These are phyloP conservation scores for Drosophila bipectinata DNA, from an alignment of 1,140 invertebrate species.

Conservation along the genomic window DNA sequence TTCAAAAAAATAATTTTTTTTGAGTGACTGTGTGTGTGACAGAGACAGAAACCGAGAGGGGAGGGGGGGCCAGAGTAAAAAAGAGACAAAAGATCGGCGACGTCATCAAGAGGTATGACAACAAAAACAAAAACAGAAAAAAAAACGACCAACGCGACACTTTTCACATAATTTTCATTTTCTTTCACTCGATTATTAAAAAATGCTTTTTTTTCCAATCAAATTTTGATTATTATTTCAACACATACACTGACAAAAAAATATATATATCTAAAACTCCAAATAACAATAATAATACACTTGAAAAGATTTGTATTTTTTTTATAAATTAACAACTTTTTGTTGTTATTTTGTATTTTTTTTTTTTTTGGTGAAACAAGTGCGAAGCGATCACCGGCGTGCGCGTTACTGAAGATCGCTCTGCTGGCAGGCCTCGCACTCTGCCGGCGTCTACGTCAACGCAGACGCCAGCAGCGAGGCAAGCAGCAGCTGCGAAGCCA, in stretches of 20 bases:
- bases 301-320: neutral
- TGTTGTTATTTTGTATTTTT: neutral
- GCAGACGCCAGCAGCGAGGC: neutral
- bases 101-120: constrained; percentile 46
- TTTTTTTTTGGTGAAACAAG: constrained; percentile 48
- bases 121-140: constrained; percentile 17
- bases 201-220: neutral
- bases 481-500: constrained; percentile 13
- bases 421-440: constrained; percentile 20
- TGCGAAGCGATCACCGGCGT: constrained; percentile 77
- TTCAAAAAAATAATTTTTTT: constrained; percentile 17
- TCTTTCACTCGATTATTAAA: neutral
- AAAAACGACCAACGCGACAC: constrained; percentile 51
- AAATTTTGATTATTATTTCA: neutral
- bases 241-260: constrained; percentile 5
- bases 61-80: neutral
- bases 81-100: constrained; percentile 20
- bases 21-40: neutral
- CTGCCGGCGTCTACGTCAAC: constrained; percentile 14
- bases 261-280: neutral
- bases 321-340: neutral
- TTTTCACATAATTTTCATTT: constrained; percentile 59
- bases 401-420: constrained; percentile 75
- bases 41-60: neutral
- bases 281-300: neutral